Percentiles rank a stretch among this genome's conserved stretches.
Conservation (phyloP, 2,888 invertebrate species). For the Drosophila cognata region DNA sequence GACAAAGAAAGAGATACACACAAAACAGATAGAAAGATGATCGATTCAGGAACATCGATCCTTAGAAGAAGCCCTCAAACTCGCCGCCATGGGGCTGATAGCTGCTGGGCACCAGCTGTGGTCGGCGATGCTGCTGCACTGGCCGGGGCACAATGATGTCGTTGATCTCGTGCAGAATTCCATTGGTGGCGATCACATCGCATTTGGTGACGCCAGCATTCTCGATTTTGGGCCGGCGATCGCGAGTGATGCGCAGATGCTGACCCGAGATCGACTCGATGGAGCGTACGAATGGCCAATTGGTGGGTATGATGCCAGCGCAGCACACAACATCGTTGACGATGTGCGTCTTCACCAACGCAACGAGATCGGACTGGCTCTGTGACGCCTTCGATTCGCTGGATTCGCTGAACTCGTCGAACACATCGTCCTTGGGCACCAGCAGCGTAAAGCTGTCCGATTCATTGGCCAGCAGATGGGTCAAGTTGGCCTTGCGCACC, state of each 20-base stretch:
- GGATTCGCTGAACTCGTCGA: slow-evolving; percentile 81
- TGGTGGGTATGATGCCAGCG: slow-evolving; percentile 84
- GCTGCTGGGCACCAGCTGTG: slow-evolving; percentile 46
- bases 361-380: slow-evolving; percentile 71
- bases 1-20: slow-evolving; percentile 35
- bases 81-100: slow-evolving; percentile 61
- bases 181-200: slow-evolving; percentile 84
- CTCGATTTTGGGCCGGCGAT: slow-evolving; percentile 85
- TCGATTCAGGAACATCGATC: slow-evolving; percentile 6
- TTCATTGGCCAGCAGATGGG: slow-evolving; percentile 78
- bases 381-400: slow-evolving; percentile 66
- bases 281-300: slow-evolving; percentile 85
- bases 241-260: slow-evolving; percentile 83
- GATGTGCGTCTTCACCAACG: slow-evolving; percentile 83
- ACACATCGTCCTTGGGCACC: slow-evolving; percentile 85
- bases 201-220: slow-evolving; percentile 85
- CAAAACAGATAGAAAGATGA: slow-evolving; percentile 13
- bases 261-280: slow-evolving; percentile 83
- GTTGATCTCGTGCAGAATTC: slow-evolving; percentile 85
- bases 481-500: slow-evolving; percentile 83
- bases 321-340: slow-evolving; percentile 85
- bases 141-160: slow-evolving; percentile 82
- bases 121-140: slow-evolving; percentile 55
- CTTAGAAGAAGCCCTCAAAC: slow-evolving; percentile 77
- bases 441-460: slow-evolving; percentile 82